Evolutionary conservation across 2,797 vertebrate genomes (phyloP), one percentile per base, ranked within the genome.

Genomic region (Enteromius mattozi): DNA sequence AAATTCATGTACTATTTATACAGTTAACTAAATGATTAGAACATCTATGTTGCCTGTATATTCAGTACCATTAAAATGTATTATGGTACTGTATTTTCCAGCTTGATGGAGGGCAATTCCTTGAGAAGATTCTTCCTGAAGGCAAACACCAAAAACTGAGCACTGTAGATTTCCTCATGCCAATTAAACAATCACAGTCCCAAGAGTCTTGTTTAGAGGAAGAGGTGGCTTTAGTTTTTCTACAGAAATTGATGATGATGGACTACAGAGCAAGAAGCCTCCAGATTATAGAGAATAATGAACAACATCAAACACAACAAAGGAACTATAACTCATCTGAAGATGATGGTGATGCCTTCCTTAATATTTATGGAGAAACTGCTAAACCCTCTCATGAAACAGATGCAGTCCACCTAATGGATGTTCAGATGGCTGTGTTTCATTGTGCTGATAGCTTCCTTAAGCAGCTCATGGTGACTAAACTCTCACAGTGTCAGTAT

Each of bases 401-500:
- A 33, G 9, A 40, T 69, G 1, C n/a, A 21, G 8, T 83, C 6
- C 74, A 83, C 19, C 45, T 71, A 7, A 24, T 83, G 81, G 75
- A 77, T 59, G 51, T 77, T 59, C 49, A 77, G 51, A 24, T 72
- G 70, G 70, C 70, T 0, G 0, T 94, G 61, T 91, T 92, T 56
- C 87, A 94, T 24, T 92, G 93, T 0, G 88, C 93, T 16, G 91
- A 94, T 78, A 78, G 92, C 30, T 92, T 93, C 83, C 80, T 89
- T 84, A 91, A 92, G 63, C 91, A 94, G 70, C 83, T 89, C 75
- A 59, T 93, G 14, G 70, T 86, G 1, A 89, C 47, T 6, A 94
- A 77, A 77, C 74, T 77, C 1, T 91, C 51, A 30, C 66, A 70
- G 21, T 70, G 94, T 89, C 94, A 95, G 70, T 95, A 94, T 30